Evolutionary conservation across 2,888 invertebrate species (phyloP).

Genomic region (Alcis repandata): DNA sequence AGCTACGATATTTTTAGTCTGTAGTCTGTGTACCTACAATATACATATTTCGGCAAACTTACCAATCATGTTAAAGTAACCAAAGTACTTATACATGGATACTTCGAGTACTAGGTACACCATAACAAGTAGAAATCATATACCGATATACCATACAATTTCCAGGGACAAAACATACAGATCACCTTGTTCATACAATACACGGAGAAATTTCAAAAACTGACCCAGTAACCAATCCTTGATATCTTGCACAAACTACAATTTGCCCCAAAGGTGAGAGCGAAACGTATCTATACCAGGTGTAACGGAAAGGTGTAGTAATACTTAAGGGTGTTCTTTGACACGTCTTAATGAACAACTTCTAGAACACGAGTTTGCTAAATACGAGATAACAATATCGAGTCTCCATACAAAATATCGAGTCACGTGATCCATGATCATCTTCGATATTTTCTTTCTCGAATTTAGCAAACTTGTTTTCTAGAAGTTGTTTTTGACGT

Average conservation of each 20-base stretch:
- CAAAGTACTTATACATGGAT: background rate
- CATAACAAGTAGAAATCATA: background rate
- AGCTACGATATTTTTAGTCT: background rate
- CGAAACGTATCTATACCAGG: background rate
- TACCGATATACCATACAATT: background rate
- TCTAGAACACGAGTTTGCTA: no score
- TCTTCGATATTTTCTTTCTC: no score
- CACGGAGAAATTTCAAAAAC: background rate
- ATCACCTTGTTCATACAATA: background rate
- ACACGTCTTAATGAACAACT: no score
- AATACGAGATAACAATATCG: no score
- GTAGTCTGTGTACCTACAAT: no score
- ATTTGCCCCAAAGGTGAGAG: background rate
- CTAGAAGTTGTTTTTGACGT: no score
- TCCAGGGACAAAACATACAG: background rate
- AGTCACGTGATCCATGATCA: no score
- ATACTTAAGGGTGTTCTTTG: no score
- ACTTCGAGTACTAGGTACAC: no score
- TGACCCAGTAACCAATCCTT: background rate
- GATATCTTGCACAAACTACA: background rate
- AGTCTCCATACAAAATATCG: no score
- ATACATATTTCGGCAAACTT: background rate
- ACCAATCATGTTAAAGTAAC: background rate
- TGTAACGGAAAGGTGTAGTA: no score
- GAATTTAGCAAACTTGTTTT: no score